Evolutionary conservation across 2,888 invertebrate species (phyloP), one percentile per base, ranked within the genome.

Genomic region (Venusia cambrica): DNA sequence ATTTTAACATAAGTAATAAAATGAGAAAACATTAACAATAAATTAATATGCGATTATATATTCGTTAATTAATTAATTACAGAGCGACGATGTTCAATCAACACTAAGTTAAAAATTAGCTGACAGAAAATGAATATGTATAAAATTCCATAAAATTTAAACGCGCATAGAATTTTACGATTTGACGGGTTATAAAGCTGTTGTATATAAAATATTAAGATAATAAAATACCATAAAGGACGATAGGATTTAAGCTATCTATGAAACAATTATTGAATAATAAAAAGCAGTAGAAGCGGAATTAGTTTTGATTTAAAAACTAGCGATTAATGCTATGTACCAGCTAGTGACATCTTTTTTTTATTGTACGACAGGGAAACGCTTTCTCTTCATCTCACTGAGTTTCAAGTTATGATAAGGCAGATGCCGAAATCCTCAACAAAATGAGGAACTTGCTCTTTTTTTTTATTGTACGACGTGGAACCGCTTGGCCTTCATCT

Each of bases 11-110:
- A 50, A 68, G 65, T 55, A 64, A 70, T 72, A 74, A 72, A 76
- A 73, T 56, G 56, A 68, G 69, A 70, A 68, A 64, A 57, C 60
- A 62, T 64, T 66, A 62, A 72, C 67, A 62, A 65, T 70, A 69
- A 70, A 70, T 72, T 71, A 67, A 67, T 71, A 65, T 58, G 64
- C 56, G 60, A 74, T 78, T 72, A 76, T 67, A 57, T 67, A 73
- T 73, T 62, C 67, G 60, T 69, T 74, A 72, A 77, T 81, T 80
- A 79, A 81, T 81, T 79, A 77, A 80, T 78, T 70, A 77, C 57
- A 71, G 73, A 72, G 64, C 67, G 64, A 75, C 67, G 68, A 62
- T 69, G 65, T 73, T 78, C 65, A 73, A 78, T 81, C 75, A 79
- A 72, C 64, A 64, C 62, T 62, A 71, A 62, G 62, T 62, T 69